Evolutionary conservation across 2,113 vertebrate genomes (phyloP).

Genomic region (Chamaetylas fuelleborni): DNA sequence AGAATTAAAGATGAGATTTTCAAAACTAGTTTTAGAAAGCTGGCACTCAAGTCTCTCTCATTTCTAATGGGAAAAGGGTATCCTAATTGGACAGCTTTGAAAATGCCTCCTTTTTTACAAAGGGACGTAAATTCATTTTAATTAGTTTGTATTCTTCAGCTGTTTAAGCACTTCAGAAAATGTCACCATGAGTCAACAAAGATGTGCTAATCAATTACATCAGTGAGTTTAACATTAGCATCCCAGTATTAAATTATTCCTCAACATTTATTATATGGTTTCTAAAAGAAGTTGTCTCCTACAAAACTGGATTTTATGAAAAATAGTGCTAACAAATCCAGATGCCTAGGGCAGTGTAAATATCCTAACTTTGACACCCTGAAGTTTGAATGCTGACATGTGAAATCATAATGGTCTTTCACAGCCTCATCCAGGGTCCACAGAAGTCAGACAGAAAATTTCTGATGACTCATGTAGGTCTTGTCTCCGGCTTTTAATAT

Average conservation of each 20-base stretch:
- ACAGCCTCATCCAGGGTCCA: not conserved
- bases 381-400: not conserved
- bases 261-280: not conserved
- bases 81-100: not conserved
- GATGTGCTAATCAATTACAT: constrained; percentile 15
- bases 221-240: constrained; percentile 10
- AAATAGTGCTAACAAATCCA: not conserved
- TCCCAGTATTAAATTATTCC: not conserved
- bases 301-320: not conserved
- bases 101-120: not conserved
- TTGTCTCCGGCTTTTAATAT: not conserved
- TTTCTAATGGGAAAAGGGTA: not conserved
- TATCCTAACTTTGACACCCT: not conserved
- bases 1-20: constrained; percentile 2
- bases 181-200: constrained; percentile 32
- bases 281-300: not conserved
- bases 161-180: constrained; percentile 29
- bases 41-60: not conserved
- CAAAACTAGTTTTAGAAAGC: not conserved
- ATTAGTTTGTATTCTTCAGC: constrained; percentile 1
- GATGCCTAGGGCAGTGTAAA: not conserved
- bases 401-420: not conserved
- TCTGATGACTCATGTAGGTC: not conserved
- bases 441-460: not conserved
- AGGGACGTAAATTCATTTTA: not conserved